These are phyloP conservation scores for Terrapene triunguis DNA, from an alignment of 2,113 vertebrate species.

Conservation along the genomic window DNA sequence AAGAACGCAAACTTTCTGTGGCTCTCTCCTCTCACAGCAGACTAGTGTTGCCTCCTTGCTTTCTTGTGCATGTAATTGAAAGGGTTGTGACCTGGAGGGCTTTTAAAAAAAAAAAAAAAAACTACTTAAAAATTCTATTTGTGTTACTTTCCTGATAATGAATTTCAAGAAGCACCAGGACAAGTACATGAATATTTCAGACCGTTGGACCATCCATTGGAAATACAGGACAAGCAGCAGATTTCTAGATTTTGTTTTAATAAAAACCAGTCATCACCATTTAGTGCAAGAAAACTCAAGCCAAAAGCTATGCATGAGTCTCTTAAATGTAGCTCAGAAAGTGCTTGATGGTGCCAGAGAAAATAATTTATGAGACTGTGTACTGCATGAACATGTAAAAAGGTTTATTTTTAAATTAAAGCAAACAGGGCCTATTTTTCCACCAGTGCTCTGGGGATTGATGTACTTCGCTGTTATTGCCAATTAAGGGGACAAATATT, in stretches of 20 bases:
- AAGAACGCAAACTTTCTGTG: slow-evolving; percentile 35
- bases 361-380: slow-evolving; percentile 34
- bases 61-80: neutral
- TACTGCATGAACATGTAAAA: slow-evolving; percentile 35
- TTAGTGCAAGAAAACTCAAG: slow-evolving; percentile 28
- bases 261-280: slow-evolving; percentile 29
- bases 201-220: slow-evolving; percentile 3
- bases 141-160: neutral
- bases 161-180: neutral
- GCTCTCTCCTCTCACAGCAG: slow-evolving; percentile 6
- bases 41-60: slow-evolving; percentile 30
- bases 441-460: slow-evolving; percentile 19
- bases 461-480: slow-evolving; percentile 14
- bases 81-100: slow-evolving; percentile 37
- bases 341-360: neutral
- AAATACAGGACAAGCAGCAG: slow-evolving; percentile 40
- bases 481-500: slow-evolving; percentile 25
- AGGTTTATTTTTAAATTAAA: slow-evolving; percentile 50
- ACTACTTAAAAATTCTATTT: slow-evolving; percentile 19
- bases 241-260: slow-evolving; percentile 53
- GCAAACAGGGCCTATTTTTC: slow-evolving; percentile 16
- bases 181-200: neutral
- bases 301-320: neutral
- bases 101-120: slow-evolving; percentile 35
- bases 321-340: slow-evolving; percentile 47